phyloP scores from a whole-genome alignment of 2,888 invertebrate genomes.

The Leucophora obtusa region DNA sequence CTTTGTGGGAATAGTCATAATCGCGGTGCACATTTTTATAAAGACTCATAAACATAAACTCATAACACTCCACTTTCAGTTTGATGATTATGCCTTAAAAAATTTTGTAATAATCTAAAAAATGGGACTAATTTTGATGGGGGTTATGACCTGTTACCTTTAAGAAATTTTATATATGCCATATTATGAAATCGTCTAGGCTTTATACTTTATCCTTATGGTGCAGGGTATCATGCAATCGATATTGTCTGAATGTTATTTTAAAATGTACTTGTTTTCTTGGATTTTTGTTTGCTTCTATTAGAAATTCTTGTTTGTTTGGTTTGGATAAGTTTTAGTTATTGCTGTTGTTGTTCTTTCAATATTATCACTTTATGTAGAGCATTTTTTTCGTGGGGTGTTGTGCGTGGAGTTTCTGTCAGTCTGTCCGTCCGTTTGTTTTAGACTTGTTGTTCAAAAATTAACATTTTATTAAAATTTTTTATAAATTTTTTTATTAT shows the following conservation, averaged over 20 bases:
- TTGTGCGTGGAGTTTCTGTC: conserved; percentile 20
- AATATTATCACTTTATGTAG: conserved; percentile 30
- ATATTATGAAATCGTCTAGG: no score
- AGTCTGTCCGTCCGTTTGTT: conserved; percentile 7
- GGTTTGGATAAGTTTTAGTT: background rate
- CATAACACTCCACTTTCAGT: no score
- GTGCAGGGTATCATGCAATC: background rate
- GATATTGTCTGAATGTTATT: background rate
- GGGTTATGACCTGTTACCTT: no score
- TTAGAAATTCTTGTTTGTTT: conserved; percentile 34
- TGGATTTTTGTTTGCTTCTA: background rate
- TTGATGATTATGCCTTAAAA: no score
- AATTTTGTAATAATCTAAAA: no score
- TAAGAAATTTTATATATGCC: no score
- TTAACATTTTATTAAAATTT: conserved; percentile 14
- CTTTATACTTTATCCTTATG: background rate
- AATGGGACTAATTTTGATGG: no score
- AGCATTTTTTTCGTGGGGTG: conserved; percentile 34
- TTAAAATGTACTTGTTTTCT: background rate
- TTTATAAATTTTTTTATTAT: conserved; percentile 15
- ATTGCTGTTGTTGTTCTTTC: conserved; percentile 38
- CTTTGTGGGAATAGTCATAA: no score
- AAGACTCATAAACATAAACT: no score
- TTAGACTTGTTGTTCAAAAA: conserved; percentile 44
- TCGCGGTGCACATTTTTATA: no score